phyloP scores from a whole-genome alignment of 1,140 invertebrate species.

The Procambarus clarkii region DNA sequence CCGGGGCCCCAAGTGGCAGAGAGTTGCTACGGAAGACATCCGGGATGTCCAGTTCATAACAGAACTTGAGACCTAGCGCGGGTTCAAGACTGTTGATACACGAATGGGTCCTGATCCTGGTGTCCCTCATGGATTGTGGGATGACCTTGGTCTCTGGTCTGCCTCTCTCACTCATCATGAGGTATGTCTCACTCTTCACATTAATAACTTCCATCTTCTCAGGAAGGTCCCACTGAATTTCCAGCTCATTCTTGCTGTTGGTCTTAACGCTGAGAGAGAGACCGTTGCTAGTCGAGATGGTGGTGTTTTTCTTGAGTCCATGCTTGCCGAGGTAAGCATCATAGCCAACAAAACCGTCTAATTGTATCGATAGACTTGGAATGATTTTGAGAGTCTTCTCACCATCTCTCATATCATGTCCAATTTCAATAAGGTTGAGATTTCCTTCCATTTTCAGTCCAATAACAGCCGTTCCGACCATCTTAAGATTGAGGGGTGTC shows the following conservation, averaged over 20 bases:
- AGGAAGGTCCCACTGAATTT: constrained; percentile 21
- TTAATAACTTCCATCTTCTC: constrained; percentile 39
- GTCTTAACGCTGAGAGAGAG: background rate
- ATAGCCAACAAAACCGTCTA: constrained; percentile 40
- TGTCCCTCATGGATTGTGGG: constrained; percentile 42
- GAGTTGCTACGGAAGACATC: constrained; percentile 37
- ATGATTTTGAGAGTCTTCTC: background rate
- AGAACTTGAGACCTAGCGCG: constrained; percentile 24
- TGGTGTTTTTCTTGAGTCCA: constrained; percentile 22
- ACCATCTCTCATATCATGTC: background rate
- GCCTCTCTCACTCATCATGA: constrained; percentile 21
- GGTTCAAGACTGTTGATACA: constrained; percentile 29
- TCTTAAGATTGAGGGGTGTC: constrained; percentile 34
- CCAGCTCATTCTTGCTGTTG: background rate
- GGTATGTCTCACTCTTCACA: constrained; percentile 31
- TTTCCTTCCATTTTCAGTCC: constrained; percentile 32
- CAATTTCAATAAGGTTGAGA: background rate
- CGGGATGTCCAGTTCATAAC: constrained; percentile 48
- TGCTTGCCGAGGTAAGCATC: constrained; percentile 16
- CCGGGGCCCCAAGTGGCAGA: constrained; percentile 29
- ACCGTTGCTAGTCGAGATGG: constrained; percentile 22
- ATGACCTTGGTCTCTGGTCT: constrained; percentile 23
- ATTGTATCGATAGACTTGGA: constrained; percentile 31
- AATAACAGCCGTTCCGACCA: constrained; percentile 12
- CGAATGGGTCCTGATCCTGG: background rate